Conservation (phyloP, 2,888 invertebrate species). For the Parelbella ahira region DNA sequence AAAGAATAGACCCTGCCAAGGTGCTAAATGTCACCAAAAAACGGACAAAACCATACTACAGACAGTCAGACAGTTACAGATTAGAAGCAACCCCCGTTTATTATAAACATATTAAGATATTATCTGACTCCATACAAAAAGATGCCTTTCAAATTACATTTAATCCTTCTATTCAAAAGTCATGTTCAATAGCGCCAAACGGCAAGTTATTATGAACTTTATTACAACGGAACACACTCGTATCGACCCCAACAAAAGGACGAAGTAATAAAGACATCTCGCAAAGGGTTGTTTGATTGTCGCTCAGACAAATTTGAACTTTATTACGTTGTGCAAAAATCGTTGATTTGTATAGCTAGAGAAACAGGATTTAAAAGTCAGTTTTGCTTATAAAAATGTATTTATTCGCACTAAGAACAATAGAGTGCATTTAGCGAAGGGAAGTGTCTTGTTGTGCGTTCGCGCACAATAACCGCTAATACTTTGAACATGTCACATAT, state of each 20-base stretch:
- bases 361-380: conserved; percentile 51
- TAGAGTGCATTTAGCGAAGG: conserved; percentile 50
- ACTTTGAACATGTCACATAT: conserved; percentile 32
- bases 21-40: conserved; percentile 61
- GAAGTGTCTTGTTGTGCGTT: conserved; percentile 51
- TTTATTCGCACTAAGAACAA: conserved; percentile 64
- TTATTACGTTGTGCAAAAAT: conserved; percentile 27
- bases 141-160: conserved; percentile 55
- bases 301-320: conserved; percentile 25
- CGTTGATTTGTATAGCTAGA: not conserved
- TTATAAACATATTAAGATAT: conserved; percentile 76
- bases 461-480: conserved; percentile 28
- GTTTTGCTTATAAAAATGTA: conserved; percentile 51
- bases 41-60: conserved; percentile 41
- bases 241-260: conserved; percentile 19
- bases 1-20: conserved; percentile 55
- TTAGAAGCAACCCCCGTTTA: conserved; percentile 67
- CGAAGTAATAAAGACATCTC: conserved; percentile 37
- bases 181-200: conserved; percentile 34
- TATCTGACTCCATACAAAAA: conserved; percentile 55
- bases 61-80: conserved; percentile 72
- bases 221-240: conserved; percentile 1
- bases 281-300: conserved; percentile 32
- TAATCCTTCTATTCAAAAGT: conserved; percentile 62
- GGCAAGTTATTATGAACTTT: conserved; percentile 36